Evolutionary conservation across 2,888 invertebrate genomes (phyloP).

Genomic region (Labia minor): DNA sequence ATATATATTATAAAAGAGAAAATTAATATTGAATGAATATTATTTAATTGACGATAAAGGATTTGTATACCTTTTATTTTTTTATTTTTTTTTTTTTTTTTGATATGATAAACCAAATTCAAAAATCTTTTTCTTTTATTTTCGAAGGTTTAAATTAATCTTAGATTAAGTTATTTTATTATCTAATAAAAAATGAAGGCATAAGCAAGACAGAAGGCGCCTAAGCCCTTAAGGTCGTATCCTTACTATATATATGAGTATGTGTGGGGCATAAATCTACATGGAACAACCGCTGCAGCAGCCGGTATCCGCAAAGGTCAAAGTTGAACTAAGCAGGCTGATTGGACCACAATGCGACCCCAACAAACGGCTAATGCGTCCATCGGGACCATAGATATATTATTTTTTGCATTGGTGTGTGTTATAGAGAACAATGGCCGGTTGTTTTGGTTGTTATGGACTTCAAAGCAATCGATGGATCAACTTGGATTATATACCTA

Average conservation of each 20-base stretch:
- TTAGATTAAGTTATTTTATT: too few relatives aligned
- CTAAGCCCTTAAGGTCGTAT: background rate
- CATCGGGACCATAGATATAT: background rate
- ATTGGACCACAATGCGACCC: conserved; percentile 5
- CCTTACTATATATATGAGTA: background rate
- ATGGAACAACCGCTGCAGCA: background rate
- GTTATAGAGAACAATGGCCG: background rate
- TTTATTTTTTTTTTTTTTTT: too few relatives aligned
- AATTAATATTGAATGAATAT: background rate
- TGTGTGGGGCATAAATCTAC: conserved; percentile 8
- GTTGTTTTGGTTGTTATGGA: background rate
- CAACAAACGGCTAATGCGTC: conserved; percentile 13
- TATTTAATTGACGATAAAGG: too few relatives aligned
- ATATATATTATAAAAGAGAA: background rate
- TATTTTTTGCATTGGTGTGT: background rate
- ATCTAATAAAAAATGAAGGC: background rate
- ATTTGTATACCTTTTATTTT: too few relatives aligned
- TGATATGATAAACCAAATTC: too few relatives aligned
- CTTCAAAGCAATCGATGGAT: conserved; percentile 1
- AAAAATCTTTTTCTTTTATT: too few relatives aligned
- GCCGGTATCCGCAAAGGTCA: conserved; percentile 5
- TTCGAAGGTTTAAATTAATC: too few relatives aligned
- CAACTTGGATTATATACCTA: background rate
- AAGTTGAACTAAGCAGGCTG: background rate
- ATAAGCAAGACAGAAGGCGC: background rate